These are phyloP conservation scores for Glossophaga mutica DNA, from an alignment of 2,797 vertebrate species.

Conservation along the genomic window DNA sequence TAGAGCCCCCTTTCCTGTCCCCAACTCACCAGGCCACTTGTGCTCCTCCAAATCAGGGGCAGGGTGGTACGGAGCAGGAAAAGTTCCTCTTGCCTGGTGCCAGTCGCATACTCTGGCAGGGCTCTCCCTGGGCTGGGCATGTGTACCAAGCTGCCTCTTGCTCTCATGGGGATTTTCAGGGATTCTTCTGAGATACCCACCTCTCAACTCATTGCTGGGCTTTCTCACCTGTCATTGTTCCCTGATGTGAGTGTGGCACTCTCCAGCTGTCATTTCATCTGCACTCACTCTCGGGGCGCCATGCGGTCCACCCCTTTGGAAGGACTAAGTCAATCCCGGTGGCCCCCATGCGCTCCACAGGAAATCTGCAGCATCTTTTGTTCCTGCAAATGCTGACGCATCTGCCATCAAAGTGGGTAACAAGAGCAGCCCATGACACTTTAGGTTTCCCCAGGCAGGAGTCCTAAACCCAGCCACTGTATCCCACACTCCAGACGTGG, in stretches of 20 bases:
- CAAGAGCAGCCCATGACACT: background rate
- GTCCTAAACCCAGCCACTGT: background rate
- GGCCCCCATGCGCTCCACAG: background rate
- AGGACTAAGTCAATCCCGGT: background rate
- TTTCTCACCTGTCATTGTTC: background rate
- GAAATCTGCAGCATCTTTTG: background rate
- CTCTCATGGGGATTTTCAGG: background rate
- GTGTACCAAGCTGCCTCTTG: background rate
- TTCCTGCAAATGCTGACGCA: background rate
- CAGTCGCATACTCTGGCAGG: fast-evolving
- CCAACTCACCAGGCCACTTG: background rate
- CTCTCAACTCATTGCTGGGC: background rate
- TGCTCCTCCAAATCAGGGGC: no score
- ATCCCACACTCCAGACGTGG: background rate
- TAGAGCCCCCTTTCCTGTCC: background rate
- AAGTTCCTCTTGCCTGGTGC: background rate
- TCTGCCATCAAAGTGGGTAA: background rate
- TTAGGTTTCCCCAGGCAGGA: background rate
- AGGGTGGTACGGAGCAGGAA: background rate
- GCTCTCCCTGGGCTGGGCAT: background rate
- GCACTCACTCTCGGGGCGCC: background rate
- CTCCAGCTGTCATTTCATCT: background rate
- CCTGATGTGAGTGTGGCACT: background rate
- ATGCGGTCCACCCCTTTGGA: background rate
- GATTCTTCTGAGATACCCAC: background rate